Evolutionary conservation across 2,888 invertebrate species (phyloP).

Genomic region (Polydesmus complanatus): DNA sequence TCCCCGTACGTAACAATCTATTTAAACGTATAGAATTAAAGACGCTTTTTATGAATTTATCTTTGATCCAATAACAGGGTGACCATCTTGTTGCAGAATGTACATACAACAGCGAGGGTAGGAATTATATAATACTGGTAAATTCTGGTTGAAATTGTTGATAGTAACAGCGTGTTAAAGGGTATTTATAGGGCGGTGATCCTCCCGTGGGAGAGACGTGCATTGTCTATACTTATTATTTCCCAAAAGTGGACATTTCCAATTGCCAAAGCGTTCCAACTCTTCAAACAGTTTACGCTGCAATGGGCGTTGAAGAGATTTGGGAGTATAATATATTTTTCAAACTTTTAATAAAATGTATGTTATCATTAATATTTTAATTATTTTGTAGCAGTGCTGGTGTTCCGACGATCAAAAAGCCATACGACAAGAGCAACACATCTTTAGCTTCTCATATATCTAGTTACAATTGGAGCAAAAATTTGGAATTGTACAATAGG

Average conservation of each 20-base stretch:
- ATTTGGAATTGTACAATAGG: background rate
- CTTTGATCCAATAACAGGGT: constrained; percentile 1
- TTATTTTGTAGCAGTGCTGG: background rate
- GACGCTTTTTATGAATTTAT: no score
- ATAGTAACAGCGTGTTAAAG: background rate
- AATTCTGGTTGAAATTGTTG: background rate
- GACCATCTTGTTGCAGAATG: constrained; percentile 12
- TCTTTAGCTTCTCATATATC: constrained; percentile 5
- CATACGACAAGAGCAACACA: background rate
- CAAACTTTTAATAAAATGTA: background rate
- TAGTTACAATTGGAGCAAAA: constrained; percentile 16
- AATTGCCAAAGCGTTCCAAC: constrained; percentile 7
- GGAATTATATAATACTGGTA: constrained; percentile 3
- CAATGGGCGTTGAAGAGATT: constrained; percentile 5
- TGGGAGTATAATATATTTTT: background rate
- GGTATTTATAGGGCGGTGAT: constrained; percentile 10
- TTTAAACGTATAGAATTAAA: background rate
- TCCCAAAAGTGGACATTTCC: constrained; percentile 4
- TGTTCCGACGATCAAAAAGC: constrained; percentile 1
- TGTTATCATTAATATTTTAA: background rate
- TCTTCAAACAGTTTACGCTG: background rate
- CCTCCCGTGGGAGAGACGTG: constrained; percentile 10
- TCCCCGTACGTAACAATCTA: background rate
- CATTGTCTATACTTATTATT: constrained; percentile 7
- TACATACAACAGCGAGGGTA: constrained; percentile 11